A percentile compares a stretch with the other conserved stretches of the same genome.
These are phyloP conservation scores for Thera britannica DNA, from an alignment of 2,888 invertebrate species.

Conservation along the genomic window DNA sequence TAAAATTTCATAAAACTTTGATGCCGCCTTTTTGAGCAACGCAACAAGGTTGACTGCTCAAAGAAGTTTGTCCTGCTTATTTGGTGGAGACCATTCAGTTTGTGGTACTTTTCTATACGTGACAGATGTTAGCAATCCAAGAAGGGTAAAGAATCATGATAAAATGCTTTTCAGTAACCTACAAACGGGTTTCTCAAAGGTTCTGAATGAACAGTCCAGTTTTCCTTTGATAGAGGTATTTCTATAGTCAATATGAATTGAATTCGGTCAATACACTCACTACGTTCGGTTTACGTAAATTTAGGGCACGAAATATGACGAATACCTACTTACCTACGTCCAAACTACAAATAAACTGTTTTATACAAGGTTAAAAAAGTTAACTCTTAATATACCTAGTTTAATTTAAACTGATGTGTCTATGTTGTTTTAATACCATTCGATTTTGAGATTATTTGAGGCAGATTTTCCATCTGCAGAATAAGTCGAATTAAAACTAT, in stretches of 20 bases:
- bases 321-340: background rate
- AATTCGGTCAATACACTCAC: conserved; percentile 17
- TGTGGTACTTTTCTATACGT: conserved; percentile 61
- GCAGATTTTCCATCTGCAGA: too few species aligned
- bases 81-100: conserved; percentile 42
- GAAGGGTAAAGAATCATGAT: conserved; percentile 60
- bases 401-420: too few species aligned
- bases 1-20: too few species aligned
- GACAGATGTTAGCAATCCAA: conserved; percentile 66
- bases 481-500: too few species aligned
- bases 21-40: too few species aligned
- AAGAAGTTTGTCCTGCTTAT: conserved; percentile 29
- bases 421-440: too few species aligned
- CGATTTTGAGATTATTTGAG: too few species aligned
- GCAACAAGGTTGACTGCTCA: too few species aligned
- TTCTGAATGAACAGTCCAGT: conserved; percentile 30
- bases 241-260: conserved; percentile 36
- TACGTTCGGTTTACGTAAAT: conserved; percentile 9
- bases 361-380: too few species aligned
- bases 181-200: conserved; percentile 46
- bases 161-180: conserved; percentile 68
- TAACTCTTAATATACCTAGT: too few species aligned
- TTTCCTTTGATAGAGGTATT: conserved; percentile 38
- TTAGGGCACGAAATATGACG: background rate
- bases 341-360: too few species aligned